phyloP scores from a whole-genome alignment of 2,888 invertebrate species.

The Protodeltote pygarga region DNA sequence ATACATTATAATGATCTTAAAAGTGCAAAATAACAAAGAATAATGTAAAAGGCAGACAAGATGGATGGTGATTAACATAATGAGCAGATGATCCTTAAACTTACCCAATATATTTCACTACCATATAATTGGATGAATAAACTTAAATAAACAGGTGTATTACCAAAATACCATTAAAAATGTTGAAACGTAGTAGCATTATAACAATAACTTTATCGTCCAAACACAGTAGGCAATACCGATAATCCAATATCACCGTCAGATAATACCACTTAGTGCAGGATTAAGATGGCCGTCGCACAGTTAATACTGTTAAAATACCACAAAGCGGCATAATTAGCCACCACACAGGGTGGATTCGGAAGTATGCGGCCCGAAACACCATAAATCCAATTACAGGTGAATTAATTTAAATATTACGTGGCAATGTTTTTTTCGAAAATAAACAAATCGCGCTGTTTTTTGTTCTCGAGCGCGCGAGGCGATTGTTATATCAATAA shows the following conservation, averaged over 20 bases:
- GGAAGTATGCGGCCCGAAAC: slow-evolving; percentile 62
- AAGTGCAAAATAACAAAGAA: slow-evolving; percentile 27
- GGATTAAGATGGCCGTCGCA: slow-evolving; percentile 64
- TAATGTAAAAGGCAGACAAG: slow-evolving; percentile 14
- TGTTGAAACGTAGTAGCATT: slow-evolving; percentile 10
- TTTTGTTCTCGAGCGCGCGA: slow-evolving; percentile 46
- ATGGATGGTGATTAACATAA: slow-evolving; percentile 32
- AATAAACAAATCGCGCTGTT: slow-evolving; percentile 49
- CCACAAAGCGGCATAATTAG: slow-evolving; percentile 74
- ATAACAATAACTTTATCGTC: slow-evolving; percentile 25
- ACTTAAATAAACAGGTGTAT: slow-evolving; percentile 20
- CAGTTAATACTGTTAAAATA: slow-evolving; percentile 77
- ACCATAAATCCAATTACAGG: slow-evolving; percentile 80
- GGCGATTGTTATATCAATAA: slow-evolving; percentile 49
- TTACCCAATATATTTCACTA: slow-evolving; percentile 22
- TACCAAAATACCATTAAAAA: slow-evolving; percentile 13
- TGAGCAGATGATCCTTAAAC: slow-evolving; percentile 31
- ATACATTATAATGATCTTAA: slow-evolving; percentile 9
- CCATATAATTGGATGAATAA: slow-evolving; percentile 19
- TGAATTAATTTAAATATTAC: slow-evolving; percentile 77
- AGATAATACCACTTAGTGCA: slow-evolving; percentile 59
- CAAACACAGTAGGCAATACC: slow-evolving; percentile 43
- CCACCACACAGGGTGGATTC: slow-evolving; percentile 65
- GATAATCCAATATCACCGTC: slow-evolving; percentile 56
- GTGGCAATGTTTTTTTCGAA: slow-evolving; percentile 37